Percentiles rank a stretch among this genome's conserved stretches.
These are phyloP conservation scores for Parauchenoglanis punctatus DNA, from an alignment of 2,797 vertebrate genomes.

Conservation along the genomic window DNA sequence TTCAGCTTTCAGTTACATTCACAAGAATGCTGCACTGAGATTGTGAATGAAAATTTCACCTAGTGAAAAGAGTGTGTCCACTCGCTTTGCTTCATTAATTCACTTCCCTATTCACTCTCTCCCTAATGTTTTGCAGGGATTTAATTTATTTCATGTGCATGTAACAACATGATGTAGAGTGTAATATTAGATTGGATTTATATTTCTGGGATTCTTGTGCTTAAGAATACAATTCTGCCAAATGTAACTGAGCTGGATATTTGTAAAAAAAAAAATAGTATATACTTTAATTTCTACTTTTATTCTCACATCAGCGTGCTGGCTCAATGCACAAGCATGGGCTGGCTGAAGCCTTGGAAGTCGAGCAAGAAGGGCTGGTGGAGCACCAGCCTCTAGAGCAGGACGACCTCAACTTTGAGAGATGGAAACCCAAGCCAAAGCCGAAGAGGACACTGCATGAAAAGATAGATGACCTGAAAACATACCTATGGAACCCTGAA, in stretches of 20 bases:
- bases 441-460: conserved; percentile 83
- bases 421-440: conserved; percentile 79
- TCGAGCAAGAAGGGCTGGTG: conserved; percentile 78
- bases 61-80: background rate
- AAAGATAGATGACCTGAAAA: conserved; percentile 82
- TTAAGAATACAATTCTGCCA: background rate
- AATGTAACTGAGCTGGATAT: background rate
- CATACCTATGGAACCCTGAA: conserved; percentile 93
- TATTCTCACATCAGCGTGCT: conserved; percentile 53
- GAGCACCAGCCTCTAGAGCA: conserved; percentile 82
- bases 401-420: conserved; percentile 83
- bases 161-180: background rate
- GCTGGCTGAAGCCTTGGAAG: conserved; percentile 70
- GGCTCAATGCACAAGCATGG: conserved; percentile 71
- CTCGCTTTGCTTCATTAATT: background rate
- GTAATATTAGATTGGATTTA: background rate
- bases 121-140: background rate
- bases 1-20: conserved; percentile 34
- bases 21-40: background rate
- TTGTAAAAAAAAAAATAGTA: background rate
- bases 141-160: background rate
- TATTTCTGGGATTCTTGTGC: background rate
- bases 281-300: conserved; percentile 7
- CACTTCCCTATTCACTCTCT: background rate
- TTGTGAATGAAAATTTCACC: conserved; percentile 39